Percentiles rank a stretch among this genome's conserved stretches.
Conservation (phyloP, 2,888 invertebrate species). For the Orchestes rusci region DNA sequence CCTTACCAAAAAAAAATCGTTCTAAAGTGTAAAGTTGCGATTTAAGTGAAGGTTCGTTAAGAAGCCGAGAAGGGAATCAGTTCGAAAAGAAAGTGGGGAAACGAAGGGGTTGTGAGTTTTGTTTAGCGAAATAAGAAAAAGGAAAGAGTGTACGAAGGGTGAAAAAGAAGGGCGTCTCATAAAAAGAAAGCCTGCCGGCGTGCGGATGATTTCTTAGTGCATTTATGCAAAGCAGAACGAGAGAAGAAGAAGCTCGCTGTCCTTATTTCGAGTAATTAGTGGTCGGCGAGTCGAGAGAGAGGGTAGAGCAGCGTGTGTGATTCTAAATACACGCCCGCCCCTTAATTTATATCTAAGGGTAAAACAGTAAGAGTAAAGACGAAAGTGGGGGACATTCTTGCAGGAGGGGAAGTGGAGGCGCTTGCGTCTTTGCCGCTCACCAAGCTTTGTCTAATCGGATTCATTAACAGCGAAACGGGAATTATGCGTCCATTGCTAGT, state of each 20-base stretch:
- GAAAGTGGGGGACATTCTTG: conserved; percentile 34
- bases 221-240: conserved; percentile 44
- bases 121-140: conserved; percentile 35
- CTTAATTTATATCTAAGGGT: conserved; percentile 47
- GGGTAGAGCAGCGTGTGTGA: conserved; percentile 43
- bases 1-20: conserved; percentile 4
- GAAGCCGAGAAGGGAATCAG: conserved; percentile 15
- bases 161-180: conserved; percentile 38
- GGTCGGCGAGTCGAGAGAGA: conserved; percentile 42
- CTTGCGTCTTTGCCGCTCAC: conserved; percentile 45
- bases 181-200: conserved; percentile 35
- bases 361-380: conserved; percentile 45
- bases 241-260: conserved; percentile 29
- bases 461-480: conserved; percentile 53
- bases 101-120: conserved; percentile 31
- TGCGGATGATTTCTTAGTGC: conserved; percentile 40
- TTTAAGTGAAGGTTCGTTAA: conserved; percentile 26
- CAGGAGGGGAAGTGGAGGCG: conserved; percentile 39
- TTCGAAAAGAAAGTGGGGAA: conserved; percentile 9
- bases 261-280: conserved; percentile 44
- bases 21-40: conserved; percentile 26
- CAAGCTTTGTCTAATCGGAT: conserved; percentile 52
- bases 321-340: conserved; percentile 46
- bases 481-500: conserved; percentile 50
- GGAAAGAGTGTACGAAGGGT: conserved; percentile 33